phyloP scores from a whole-genome alignment of 1,140 invertebrate genomes.

The Delia radicum region DNA sequence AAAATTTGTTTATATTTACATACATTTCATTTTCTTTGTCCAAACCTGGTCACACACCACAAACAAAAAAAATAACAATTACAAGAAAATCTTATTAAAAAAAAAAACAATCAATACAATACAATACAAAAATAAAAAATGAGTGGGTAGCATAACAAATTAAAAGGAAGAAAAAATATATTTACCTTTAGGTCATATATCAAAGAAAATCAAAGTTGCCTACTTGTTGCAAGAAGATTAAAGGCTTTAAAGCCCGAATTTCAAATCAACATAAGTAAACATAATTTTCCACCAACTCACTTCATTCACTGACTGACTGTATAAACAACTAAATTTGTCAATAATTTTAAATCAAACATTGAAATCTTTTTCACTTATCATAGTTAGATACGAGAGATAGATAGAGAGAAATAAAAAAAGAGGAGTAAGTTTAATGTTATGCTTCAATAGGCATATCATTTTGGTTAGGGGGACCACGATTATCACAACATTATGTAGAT shows the following conservation, averaged over 20 bases:
- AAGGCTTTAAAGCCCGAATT: conserved; percentile 11
- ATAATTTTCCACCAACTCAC: neutral
- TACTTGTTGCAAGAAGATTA: no score
- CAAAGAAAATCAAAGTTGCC: conserved; percentile 8
- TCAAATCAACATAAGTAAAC: neutral
- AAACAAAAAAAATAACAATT: conserved; percentile 53
- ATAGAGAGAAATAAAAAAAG: neutral
- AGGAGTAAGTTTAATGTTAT: neutral
- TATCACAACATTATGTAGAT: no score
- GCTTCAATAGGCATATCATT: conserved; percentile 10
- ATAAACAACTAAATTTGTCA: conserved; percentile 11
- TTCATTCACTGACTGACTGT: neutral
- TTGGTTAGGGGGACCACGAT: neutral
- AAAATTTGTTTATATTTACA: conserved; percentile 2
- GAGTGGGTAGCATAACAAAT: neutral
- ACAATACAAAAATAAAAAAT: neutral
- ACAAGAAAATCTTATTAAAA: conserved; percentile 56
- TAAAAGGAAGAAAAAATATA: conserved; percentile 11
- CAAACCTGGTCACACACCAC: conserved; percentile 33
- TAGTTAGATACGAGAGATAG: no score
- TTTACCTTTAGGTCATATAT: neutral
- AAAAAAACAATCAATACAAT: no score
- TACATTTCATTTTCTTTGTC: conserved; percentile 21
- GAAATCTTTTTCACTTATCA: neutral
- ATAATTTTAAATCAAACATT: conserved; percentile 10